Conservation (phyloP, 2,113 vertebrate species). For the Poecilia latipinna region DNA sequence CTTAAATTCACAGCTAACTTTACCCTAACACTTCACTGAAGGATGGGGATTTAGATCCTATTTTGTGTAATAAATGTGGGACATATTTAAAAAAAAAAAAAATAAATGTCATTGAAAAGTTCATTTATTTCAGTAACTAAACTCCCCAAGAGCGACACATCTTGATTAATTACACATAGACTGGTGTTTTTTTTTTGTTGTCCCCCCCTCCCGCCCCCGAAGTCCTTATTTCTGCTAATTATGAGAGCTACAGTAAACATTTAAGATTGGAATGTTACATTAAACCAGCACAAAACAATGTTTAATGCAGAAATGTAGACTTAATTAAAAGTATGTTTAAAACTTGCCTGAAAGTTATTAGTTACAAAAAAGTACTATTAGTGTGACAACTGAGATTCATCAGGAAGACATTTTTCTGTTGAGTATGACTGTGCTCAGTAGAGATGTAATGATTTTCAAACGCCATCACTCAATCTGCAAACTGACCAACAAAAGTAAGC, state of each 20-base stretch:
- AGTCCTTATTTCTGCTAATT: background rate
- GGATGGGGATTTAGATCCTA: background rate
- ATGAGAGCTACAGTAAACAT: background rate
- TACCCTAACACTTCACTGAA: background rate
- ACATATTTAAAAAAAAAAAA: background rate
- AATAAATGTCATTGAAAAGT: background rate
- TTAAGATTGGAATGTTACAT: background rate
- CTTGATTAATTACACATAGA: no score
- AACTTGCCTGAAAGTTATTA: background rate
- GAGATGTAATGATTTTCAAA: no score
- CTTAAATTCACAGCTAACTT: background rate
- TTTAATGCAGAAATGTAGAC: no score
- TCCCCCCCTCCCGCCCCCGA: background rate
- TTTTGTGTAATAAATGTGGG: background rate
- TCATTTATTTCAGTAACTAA: background rate
- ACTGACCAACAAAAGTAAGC: slow-evolving; percentile 4
- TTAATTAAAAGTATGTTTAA: background rate
- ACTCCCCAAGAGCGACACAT: background rate
- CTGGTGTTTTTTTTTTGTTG: no score
- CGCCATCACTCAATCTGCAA: no score
- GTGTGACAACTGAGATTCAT: background rate
- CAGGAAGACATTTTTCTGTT: background rate
- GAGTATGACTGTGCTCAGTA: background rate
- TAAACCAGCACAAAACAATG: background rate
- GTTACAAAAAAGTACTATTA: background rate